Evolutionary conservation across 2,888 invertebrate species (phyloP).

Genomic region (Athalia cordata): DNA sequence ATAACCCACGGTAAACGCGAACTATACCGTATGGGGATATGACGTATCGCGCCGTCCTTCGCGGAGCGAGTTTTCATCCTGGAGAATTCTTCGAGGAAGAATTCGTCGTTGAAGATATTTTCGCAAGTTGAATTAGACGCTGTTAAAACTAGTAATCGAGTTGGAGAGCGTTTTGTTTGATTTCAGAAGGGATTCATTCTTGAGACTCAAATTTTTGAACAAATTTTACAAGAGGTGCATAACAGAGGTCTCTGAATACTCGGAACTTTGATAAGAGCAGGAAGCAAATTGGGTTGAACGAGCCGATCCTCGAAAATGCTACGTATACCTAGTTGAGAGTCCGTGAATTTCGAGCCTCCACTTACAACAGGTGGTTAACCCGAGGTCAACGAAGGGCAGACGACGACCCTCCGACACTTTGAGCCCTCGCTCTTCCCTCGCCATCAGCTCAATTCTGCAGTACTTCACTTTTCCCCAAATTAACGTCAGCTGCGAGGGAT

Average conservation of each 20-base stretch:
- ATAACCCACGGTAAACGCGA: constrained; percentile 8
- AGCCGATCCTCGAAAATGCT: constrained; percentile 34
- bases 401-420: constrained; percentile 28
- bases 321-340: constrained; percentile 23
- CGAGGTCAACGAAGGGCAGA: constrained; percentile 35
- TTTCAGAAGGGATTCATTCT: not conserved
- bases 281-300: constrained; percentile 29
- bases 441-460: not conserved
- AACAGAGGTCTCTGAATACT: not conserved
- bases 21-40: not conserved
- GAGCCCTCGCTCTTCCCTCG: constrained; percentile 7
- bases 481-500: too few species aligned
- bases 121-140: too few species aligned
- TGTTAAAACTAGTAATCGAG: too few species aligned
- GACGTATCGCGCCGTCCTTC: constrained; percentile 31
- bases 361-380: constrained; percentile 41
- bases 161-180: too few species aligned
- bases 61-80: not conserved
- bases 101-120: too few species aligned
- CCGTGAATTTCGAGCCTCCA: constrained; percentile 21
- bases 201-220: not conserved
- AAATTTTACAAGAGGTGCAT: too few species aligned
- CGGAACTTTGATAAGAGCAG: constrained; percentile 20
- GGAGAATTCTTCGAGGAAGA: not conserved
- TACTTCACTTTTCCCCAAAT: too few species aligned